Base-by-base conservation (phyloP, 2,797 vertebrate species). In the Mastacembelus armatus region DNA sequence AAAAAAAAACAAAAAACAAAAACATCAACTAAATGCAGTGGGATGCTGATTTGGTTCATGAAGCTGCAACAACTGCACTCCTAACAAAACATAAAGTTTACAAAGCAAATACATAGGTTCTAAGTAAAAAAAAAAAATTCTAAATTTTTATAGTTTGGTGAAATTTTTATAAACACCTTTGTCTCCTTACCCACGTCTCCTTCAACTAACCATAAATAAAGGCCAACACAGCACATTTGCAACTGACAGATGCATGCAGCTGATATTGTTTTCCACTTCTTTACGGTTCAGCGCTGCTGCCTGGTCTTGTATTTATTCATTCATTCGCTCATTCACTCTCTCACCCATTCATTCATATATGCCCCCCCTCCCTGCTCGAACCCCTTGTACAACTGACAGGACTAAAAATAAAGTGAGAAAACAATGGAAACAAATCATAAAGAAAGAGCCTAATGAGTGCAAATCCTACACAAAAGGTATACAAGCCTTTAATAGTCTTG, bases 241-340 rank as follows among this genome's bases (percentile, higher is more conserved):
- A 93, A 93, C 89, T 91, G 91, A 94, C 94, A 94, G 90, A 93
- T 85, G 79, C 84, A 93, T 71, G 91, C 92, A 94, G 92, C 90
- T 93, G 93, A 95, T 93, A 94, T 94, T 95, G 94, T 94, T 94
- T 94, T 86, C 92, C 80, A 92, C 90, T 94, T 92, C 78, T 93
- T 93, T 84, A 93, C 87, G 92, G 90, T 94, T 92, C 92, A 92
- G 78, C 78, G 91, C 80, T 48, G 58, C 81, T 80, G 77, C 85
- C 87, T 88, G 16, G 74, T 85, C 87, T 91, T 89, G 84, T 74
- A 85, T 80, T 81, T 82, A 80, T 35, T 78, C 83, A 74, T 5
- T 63, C 64, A 57, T 21, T 71, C 82, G n/a, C n/a, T n/a, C n/a
- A n/a, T n/a, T n/a, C n/a, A n/a, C n/a, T n/a, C n/a, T 62, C 57